Conservation (phyloP, 2,113 vertebrate species). For the Cisticola juncidis region DNA sequence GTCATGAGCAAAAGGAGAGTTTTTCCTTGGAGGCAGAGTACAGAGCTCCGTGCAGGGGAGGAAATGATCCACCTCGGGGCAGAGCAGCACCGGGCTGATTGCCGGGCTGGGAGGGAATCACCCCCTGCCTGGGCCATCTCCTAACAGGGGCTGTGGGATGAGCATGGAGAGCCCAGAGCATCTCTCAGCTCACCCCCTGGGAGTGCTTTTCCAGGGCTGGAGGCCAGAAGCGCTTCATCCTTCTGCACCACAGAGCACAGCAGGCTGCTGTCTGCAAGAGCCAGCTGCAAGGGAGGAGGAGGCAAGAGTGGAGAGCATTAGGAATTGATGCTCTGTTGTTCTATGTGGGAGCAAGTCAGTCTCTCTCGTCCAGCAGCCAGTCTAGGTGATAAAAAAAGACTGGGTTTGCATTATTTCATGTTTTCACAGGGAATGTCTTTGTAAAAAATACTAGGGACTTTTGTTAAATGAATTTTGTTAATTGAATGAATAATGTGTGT, state of each 20-base stretch:
- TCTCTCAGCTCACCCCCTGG: background rate
- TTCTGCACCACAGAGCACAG: background rate
- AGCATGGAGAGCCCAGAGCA: background rate
- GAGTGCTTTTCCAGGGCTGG: background rate
- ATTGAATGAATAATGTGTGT: background rate
- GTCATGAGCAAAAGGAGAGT: background rate
- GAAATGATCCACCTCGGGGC: accelerated
- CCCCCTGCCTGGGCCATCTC: background rate
- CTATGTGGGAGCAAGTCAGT: background rate
- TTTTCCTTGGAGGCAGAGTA: background rate
- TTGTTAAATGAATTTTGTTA: background rate
- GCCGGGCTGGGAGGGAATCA: background rate
- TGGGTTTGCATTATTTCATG: background rate
- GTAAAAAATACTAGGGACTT: background rate
- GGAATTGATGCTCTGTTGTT: background rate
- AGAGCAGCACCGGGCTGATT: background rate
- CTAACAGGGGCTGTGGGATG: background rate
- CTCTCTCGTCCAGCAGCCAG: background rate
- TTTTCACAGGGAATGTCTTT: background rate
- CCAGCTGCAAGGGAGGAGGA: background rate
- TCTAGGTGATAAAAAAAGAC: background rate
- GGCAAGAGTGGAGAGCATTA: background rate
- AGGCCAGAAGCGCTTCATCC: background rate
- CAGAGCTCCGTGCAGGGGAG: background rate
- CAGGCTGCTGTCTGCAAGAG: background rate